These are phyloP conservation scores for Calidris pygmaea DNA, from an alignment of 2,113 vertebrate species.

Conservation along the genomic window DNA sequence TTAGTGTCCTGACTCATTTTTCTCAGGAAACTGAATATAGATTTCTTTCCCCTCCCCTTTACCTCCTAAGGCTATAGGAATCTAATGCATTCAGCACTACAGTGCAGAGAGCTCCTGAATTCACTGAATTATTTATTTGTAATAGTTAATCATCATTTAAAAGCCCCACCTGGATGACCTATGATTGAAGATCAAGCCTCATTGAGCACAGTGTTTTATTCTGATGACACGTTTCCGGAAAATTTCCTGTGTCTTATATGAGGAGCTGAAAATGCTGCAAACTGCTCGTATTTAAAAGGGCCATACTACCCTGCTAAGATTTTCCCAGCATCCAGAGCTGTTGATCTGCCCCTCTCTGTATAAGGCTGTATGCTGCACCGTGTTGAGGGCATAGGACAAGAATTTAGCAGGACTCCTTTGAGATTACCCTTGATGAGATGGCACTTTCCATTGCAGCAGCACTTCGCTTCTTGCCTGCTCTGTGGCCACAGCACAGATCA, in stretches of 20 bases:
- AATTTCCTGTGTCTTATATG: constrained; percentile 17
- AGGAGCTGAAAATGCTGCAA: not conserved
- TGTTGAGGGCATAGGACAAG: not conserved
- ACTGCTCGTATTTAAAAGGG: not conserved
- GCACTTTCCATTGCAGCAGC: not conserved
- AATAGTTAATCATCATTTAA: constrained; percentile 47
- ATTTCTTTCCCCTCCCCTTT: not conserved
- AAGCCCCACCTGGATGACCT: constrained; percentile 42
- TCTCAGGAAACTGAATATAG: not conserved
- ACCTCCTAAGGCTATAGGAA: not conserved
- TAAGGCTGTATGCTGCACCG: not conserved
- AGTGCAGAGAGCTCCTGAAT: not conserved
- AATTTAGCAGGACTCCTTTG: not conserved
- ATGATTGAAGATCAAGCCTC: constrained; percentile 41
- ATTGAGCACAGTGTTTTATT: constrained; percentile 29
- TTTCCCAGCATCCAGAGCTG: not conserved
- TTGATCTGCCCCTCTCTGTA: not conserved
- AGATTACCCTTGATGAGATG: not conserved
- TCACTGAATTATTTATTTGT: constrained; percentile 59
- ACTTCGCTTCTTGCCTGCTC: not conserved
- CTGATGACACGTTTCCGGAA: constrained; percentile 20
- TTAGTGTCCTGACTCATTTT: not conserved
- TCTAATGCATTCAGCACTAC: not conserved
- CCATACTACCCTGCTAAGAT: not conserved
- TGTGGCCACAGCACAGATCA: not conserved